Conservation (phyloP, 2,797 vertebrate species). For the Platyrinchus mystaceus region DNA sequence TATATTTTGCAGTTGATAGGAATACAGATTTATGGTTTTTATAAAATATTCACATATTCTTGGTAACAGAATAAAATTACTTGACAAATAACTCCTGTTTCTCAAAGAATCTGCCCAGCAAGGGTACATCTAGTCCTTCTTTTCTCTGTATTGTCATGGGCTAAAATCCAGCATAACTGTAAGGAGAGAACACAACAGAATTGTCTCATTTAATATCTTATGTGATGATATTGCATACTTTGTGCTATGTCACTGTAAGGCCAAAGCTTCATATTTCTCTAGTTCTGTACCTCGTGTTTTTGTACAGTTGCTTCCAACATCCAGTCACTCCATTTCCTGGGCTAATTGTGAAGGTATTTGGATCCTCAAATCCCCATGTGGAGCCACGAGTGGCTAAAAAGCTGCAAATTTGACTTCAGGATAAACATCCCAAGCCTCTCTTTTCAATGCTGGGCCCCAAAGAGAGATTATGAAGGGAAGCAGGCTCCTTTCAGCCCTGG, state of each 20-base stretch:
- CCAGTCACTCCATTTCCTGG: neutral
- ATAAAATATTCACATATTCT: neutral
- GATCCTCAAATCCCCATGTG: neutral
- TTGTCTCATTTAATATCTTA: neutral
- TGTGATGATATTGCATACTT: neutral
- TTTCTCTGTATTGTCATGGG: neutral
- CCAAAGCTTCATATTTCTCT: neutral
- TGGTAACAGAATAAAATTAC: neutral
- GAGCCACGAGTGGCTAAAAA: neutral
- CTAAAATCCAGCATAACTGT: neutral
- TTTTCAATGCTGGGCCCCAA: neutral
- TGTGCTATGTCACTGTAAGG: neutral
- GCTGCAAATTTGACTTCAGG: neutral
- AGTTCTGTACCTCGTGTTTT: neutral
- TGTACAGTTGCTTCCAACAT: neutral
- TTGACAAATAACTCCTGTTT: neutral
- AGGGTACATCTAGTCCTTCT: neutral
- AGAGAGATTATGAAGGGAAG: neutral
- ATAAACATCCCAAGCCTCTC: neutral
- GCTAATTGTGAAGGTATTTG: neutral
- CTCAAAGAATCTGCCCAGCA: neutral
- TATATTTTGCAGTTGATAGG: neutral
- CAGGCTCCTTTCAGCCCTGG: neutral
- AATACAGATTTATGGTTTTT: neutral
- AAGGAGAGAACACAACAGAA: neutral